Evolutionary conservation across 1,140 invertebrate genomes (phyloP).

Genomic region (Drosophila dunni): DNA sequence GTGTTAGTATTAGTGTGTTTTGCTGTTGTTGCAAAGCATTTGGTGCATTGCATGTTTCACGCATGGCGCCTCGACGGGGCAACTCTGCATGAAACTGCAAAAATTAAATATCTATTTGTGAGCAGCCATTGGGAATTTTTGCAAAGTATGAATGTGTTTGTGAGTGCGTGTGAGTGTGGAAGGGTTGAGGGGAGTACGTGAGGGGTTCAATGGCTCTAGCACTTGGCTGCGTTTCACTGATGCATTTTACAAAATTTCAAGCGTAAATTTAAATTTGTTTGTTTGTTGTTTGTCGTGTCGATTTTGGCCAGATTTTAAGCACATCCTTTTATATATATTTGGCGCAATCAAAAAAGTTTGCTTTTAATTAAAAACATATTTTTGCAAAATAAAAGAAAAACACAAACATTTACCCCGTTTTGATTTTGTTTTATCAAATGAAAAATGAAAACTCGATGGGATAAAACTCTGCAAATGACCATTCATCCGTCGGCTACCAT

Average conservation of each 20-base stretch:
- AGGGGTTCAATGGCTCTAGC: background rate
- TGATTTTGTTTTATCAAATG: constrained; percentile 6
- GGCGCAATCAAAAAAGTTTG: constrained; percentile 64
- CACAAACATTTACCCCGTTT: constrained; percentile 25
- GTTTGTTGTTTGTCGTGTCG: constrained; percentile 69
- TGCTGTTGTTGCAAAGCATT: constrained; percentile 13
- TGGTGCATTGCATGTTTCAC: constrained; percentile 32
- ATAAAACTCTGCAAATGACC: constrained; percentile 53
- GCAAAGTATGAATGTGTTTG: constrained; percentile 17
- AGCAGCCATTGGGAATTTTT: constrained; percentile 49
- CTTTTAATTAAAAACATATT: constrained; percentile 81
- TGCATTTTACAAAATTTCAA: constrained; percentile 51
- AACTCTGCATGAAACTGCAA: constrained; percentile 59
- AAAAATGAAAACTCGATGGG: constrained; percentile 25
- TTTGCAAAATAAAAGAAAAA: constrained; percentile 14
- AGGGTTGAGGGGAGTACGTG: background rate
- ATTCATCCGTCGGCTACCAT: constrained; percentile 63
- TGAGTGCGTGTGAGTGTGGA: background rate
- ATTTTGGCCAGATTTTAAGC: constrained; percentile 58
- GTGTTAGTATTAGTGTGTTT: background rate
- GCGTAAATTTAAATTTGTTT: constrained; percentile 69
- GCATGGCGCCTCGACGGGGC: constrained; percentile 28
- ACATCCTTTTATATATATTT: constrained; percentile 43
- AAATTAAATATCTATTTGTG: constrained; percentile 81
- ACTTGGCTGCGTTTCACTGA: constrained; percentile 42